Evolutionary conservation across 2,113 vertebrate genomes (phyloP).

Genomic region (Xiphophorus couchianus): DNA sequence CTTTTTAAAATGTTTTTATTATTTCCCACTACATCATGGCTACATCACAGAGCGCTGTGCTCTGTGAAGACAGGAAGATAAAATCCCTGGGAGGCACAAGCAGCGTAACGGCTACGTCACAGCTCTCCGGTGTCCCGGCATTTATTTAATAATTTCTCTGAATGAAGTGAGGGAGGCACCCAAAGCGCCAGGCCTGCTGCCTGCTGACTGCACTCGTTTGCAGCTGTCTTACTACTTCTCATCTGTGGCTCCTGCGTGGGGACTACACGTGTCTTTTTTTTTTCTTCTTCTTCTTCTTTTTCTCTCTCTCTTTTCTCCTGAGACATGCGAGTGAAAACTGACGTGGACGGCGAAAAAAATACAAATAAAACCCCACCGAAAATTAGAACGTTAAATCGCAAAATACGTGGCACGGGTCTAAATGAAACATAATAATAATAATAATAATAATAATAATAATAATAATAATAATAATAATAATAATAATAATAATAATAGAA

Average conservation of each 20-base stretch:
- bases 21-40: conserved; percentile 23
- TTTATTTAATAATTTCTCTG: conserved; percentile 83
- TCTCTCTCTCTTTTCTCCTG: neutral
- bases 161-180: conserved; percentile 78
- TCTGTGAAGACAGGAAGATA: conserved; percentile 40
- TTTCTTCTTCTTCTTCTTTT: neutral
- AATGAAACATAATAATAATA: neutral
- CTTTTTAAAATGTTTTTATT: neutral
- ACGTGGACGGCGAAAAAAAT: conserved; percentile 11
- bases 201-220: conserved; percentile 40
- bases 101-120: conserved; percentile 83
- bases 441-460: neutral
- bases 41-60: conserved; percentile 44
- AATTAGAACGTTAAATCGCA: neutral
- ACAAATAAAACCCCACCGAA: neutral
- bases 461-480: conserved; percentile 5
- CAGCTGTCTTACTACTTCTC: conserved; percentile 38
- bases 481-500: neutral
- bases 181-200: conserved; percentile 66
- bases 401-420: neutral
- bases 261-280: neutral
- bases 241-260: conserved; percentile 24
- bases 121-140: conserved; percentile 81
- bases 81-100: conserved; percentile 70
- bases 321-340: neutral